These are phyloP conservation scores for Macquaria ambigua DNA, from an alignment of 2,113 vertebrate species.

Conservation along the genomic window DNA sequence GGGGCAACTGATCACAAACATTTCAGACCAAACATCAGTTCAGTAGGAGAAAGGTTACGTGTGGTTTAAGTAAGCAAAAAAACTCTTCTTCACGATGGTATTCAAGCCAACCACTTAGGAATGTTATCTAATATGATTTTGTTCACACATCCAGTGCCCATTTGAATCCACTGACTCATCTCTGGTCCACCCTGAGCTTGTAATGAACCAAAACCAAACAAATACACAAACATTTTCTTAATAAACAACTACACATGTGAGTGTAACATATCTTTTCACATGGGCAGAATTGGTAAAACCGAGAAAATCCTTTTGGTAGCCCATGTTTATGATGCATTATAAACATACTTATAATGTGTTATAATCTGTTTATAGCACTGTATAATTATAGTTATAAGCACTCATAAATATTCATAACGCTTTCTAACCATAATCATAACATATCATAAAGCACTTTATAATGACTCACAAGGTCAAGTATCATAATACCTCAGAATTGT, in stretches of 20 bases:
- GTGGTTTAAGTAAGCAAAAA: not conserved
- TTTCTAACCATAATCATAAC: too few relatives aligned
- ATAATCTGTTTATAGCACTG: too few relatives aligned
- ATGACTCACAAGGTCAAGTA: too few relatives aligned
- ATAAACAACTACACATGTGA: not conserved
- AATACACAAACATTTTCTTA: not conserved
- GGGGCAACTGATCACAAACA: slow-evolving; percentile 7
- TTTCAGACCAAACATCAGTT: slow-evolving; percentile 18
- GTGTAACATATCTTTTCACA: not conserved
- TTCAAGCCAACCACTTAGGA: not conserved
- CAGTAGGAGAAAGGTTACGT: slow-evolving; percentile 27
- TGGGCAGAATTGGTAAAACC: not conserved
- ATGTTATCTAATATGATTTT: slow-evolving; percentile 36
- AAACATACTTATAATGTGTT: too few relatives aligned
- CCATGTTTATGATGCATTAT: too few relatives aligned
- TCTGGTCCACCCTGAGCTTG: not conserved
- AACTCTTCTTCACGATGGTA: not conserved
- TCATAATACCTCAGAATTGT: too few relatives aligned
- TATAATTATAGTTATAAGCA: too few relatives aligned
- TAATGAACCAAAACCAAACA: not conserved
- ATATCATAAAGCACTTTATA: too few relatives aligned
- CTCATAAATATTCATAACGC: too few relatives aligned
- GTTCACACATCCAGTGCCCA: slow-evolving; percentile 27
- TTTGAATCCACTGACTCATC: slow-evolving; percentile 24
- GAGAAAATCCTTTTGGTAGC: not conserved